Evolutionary conservation across 2,113 vertebrate species (phyloP), one percentile per base, ranked within the genome.

Genomic region (Ciconia maguari): DNA sequence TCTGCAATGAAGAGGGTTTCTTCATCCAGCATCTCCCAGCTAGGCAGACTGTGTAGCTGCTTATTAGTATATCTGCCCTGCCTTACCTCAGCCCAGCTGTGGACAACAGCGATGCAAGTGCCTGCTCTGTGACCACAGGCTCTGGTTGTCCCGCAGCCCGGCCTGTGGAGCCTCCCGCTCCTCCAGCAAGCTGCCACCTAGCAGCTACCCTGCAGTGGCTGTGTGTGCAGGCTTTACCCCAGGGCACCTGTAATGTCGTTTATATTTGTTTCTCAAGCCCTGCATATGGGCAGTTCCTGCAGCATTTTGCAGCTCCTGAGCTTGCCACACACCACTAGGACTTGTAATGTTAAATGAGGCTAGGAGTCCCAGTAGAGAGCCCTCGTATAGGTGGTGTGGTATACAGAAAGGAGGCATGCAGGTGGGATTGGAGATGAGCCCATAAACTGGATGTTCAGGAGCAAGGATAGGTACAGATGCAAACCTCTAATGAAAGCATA

Each of bases 361-460:
- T 1, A 34, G 26, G 24, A 8, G 5, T 34, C 10, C 25, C 54
- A 12, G 17, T 6, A 18, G 2, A 42, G 64, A 52, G 60, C 41
- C 44, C 76, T 55, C 0, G 0, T 29, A 2, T 0, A 17, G 57
- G 77, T 7, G 6, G 6, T 12, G 48, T 13, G 52, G 18, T 4
- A 1, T 10, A 7, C 5, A 41, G 12, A 18, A 48, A 51, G 62
- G 14, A 69, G 77, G 14, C 27, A 17, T 10, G 29, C 3, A 5
- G 49, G n/a, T 25, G 22, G 52, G 48, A 41, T 5, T 58, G 84
- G 81, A 36, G 42, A 30, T 22, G 26, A 76, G n/a, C 30, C 61
- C 42, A 0, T 3, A 42, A 49, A 7, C 21, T n/a, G 42, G 18
- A 1, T n/a, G 79, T 44, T 66, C 25, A 29, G 82, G 55, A 76